Percentiles rank a stretch among this genome's conserved stretches.
These are phyloP conservation scores for Drosophila prolongata DNA, from an alignment of 2,888 invertebrate species.

Conservation along the genomic window DNA sequence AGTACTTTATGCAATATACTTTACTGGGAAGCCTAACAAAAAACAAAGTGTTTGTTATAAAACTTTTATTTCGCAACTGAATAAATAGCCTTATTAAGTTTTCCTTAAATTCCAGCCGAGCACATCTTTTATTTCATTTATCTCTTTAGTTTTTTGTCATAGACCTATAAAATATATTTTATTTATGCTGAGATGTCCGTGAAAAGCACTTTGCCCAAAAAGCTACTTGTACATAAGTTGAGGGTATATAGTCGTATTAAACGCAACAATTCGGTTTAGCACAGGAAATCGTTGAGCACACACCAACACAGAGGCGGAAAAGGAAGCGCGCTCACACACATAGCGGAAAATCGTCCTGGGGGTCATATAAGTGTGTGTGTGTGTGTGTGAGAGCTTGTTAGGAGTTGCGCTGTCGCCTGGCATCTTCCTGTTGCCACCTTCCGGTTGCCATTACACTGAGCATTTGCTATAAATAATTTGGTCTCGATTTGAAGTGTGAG, in stretches of 20 bases:
- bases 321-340: constrained; percentile 22
- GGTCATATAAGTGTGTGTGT: constrained; percentile 8
- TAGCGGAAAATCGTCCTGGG: constrained; percentile 11
- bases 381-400: constrained; percentile 38
- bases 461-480: constrained; percentile 65
- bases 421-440: constrained; percentile 53
- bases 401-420: constrained; percentile 52
- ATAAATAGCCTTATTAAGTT: not conserved
- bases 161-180: constrained; percentile 20
- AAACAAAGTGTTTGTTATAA: not conserved
- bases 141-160: not conserved
- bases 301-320: constrained; percentile 19
- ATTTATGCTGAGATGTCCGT: not conserved
- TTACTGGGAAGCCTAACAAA: not conserved
- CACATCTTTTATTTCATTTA: constrained; percentile 1
- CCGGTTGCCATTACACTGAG: constrained; percentile 71
- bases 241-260: constrained; percentile 28
- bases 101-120: too few relatives aligned
- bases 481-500: constrained; percentile 58
- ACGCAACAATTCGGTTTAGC: constrained; percentile 67
- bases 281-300: constrained; percentile 44
- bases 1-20: too few relatives aligned
- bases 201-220: constrained; percentile 16
- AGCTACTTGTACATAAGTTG: not conserved
- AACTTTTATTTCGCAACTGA: not conserved